These are phyloP conservation scores for Isaurus tuberculatus DNA, from an alignment of 92 coral and sea anemone species.

Conservation along the genomic window DNA sequence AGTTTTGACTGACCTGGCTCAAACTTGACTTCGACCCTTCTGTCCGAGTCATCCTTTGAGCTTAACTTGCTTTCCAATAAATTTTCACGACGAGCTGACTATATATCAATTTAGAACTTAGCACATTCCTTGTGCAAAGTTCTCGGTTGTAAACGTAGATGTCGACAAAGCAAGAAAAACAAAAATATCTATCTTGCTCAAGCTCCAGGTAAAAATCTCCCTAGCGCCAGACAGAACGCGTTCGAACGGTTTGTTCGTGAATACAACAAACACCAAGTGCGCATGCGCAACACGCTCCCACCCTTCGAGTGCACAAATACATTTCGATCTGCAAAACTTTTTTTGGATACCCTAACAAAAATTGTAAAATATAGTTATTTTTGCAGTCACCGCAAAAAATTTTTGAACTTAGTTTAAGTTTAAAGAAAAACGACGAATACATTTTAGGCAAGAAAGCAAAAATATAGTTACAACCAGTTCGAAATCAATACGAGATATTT, in stretches of 20 bases:
- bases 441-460: too few species aligned
- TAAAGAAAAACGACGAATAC: too few species aligned
- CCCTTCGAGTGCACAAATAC: background rate
- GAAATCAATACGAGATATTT: too few species aligned
- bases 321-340: too few species aligned
- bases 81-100: conserved; percentile 14
- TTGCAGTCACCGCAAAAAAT: too few species aligned
- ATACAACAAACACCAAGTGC: background rate
- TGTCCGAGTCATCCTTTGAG: conserved; percentile 26
- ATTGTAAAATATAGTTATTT: too few species aligned
- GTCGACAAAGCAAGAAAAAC: background rate
- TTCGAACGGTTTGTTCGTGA: conserved; percentile 3
- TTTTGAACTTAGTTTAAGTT: too few species aligned
- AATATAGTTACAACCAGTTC: too few species aligned
- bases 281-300: conserved; percentile 41
- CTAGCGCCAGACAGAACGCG: conserved; percentile 34
- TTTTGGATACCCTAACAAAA: too few species aligned
- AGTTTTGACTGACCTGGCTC: conserved; percentile 38
- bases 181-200: background rate
- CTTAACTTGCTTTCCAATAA: background rate
- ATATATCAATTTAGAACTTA: background rate
- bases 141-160: background rate
- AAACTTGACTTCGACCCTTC: conserved; percentile 28
- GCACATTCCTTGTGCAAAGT: conserved; percentile 32
- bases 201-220: background rate